Conservation (phyloP, 2,113 vertebrate genomes). For the Megaleporinus macrocephalus region DNA sequence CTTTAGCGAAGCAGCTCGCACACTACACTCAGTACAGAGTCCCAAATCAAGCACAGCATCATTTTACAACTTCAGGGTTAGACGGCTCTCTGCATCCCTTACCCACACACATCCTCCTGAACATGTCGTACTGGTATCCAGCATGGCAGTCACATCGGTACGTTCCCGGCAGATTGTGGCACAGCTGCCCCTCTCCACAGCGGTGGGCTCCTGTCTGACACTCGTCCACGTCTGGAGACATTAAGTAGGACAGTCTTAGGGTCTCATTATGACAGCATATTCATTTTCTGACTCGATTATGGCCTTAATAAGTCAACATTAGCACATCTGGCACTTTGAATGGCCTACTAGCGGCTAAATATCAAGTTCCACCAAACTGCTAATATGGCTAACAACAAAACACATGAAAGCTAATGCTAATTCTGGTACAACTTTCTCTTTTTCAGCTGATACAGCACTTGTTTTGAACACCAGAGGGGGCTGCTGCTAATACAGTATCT, state of each 20-base stretch:
- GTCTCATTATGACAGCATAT: neutral
- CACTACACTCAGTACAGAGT: too few species aligned
- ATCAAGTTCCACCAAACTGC: too few species aligned
- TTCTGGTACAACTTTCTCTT: too few species aligned
- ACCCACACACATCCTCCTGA: slow-evolving; percentile 88
- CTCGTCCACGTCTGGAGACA: slow-evolving; percentile 86
- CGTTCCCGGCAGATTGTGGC: slow-evolving; percentile 88
- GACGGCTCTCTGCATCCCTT: slow-evolving; percentile 43
- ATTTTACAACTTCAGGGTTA: too few species aligned
- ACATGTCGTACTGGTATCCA: slow-evolving; percentile 88
- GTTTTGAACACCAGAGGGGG: too few species aligned
- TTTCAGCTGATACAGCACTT: too few species aligned
- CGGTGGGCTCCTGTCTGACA: slow-evolving; percentile 80
- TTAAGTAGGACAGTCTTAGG: neutral
- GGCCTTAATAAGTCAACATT: neutral
- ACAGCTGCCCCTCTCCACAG: slow-evolving; percentile 86
- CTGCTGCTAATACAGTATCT: too few species aligned
- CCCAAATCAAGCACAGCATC: too few species aligned
- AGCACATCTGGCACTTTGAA: neutral
- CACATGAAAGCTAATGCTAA: neutral
- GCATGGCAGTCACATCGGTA: slow-evolving; percentile 91
- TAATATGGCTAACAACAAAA: neutral
- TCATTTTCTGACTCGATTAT: too few species aligned
- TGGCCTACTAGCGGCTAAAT: too few species aligned
- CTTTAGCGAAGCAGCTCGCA: too few species aligned